Evolutionary conservation across 1,140 invertebrate genomes (phyloP).

Genomic region (Drosophila lowei): DNA sequence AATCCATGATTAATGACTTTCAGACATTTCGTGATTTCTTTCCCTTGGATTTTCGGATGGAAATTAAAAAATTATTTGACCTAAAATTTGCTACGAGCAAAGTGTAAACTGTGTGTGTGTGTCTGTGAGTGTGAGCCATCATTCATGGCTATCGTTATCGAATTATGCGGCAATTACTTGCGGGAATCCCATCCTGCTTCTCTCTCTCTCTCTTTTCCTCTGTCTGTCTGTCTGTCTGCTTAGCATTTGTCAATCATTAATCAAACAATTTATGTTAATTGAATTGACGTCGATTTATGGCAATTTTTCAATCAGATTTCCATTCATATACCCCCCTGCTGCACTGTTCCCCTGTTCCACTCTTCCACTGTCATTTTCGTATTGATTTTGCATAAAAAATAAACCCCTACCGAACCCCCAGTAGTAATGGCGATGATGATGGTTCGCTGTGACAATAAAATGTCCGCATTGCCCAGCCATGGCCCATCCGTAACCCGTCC

Average conservation of each 20-base stretch:
- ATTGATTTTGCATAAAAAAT: conserved; percentile 63
- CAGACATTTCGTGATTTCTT: conserved; percentile 38
- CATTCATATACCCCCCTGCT: not conserved
- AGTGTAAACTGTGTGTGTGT: conserved; percentile 40
- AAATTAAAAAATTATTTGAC: conserved; percentile 76
- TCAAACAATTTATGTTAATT: conserved; percentile 79
- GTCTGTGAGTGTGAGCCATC: conserved; percentile 4
- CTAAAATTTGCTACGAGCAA: conserved; percentile 29
- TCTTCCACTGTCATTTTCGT: conserved; percentile 40
- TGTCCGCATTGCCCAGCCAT: conserved; percentile 54
- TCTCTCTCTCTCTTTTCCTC: too few relatives aligned
- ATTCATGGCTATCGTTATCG: conserved; percentile 59
- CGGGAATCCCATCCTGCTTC: conserved; percentile 7
- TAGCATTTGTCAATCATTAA: conserved; percentile 74
- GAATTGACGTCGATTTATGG: conserved; percentile 76
- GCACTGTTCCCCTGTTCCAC: not conserved
- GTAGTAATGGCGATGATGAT: conserved; percentile 17
- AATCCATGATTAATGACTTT: conserved; percentile 75
- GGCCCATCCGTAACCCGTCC: not conserved
- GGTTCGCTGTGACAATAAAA: conserved; percentile 52
- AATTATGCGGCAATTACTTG: conserved; percentile 74
- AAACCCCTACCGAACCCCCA: conserved; percentile 13
- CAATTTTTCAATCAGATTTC: conserved; percentile 67
- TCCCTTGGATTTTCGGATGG: conserved; percentile 18
- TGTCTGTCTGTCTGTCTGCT: conserved; percentile 40